A percentile compares a stretch with the other conserved stretches of the same genome.
These are phyloP conservation scores for Pristiophorus japonicus DNA, from an alignment of 2,113 vertebrate genomes.

Conservation along the genomic window DNA sequence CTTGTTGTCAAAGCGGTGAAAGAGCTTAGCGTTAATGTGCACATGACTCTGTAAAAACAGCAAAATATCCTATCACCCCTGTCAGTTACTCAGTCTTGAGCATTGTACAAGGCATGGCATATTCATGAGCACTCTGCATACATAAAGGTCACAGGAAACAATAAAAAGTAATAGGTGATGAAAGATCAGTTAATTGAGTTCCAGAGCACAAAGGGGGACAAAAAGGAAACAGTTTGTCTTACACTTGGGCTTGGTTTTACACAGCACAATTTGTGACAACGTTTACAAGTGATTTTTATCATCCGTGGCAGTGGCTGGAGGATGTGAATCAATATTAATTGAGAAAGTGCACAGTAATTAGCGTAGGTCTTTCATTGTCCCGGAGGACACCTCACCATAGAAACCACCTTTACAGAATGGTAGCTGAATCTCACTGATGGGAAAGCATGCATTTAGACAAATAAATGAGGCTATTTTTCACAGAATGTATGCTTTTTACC, in stretches of 20 bases:
- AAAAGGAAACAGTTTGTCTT: constrained; percentile 27
- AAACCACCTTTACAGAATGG: constrained; percentile 1
- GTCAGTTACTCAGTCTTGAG: not conserved
- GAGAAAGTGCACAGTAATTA: constrained; percentile 33
- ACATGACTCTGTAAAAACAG: not conserved
- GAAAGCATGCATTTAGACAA: not conserved
- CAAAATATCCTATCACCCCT: not conserved
- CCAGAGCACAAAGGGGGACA: not conserved
- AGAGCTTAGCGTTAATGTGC: constrained; percentile 9
- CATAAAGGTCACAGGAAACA: constrained; percentile 14
- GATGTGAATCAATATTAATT: constrained; percentile 33
- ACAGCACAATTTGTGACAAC: constrained; percentile 22
- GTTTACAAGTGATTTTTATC: constrained; percentile 28
- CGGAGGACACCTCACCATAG: not conserved
- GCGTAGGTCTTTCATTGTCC: constrained; percentile 7
- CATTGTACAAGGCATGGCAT: not conserved
- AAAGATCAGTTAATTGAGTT: constrained; percentile 27
- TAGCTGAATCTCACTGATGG: constrained; percentile 8
- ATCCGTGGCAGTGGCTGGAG: constrained; percentile 10
- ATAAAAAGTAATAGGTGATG: not conserved
- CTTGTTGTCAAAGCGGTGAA: constrained; percentile 7
- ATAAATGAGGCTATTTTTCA: not conserved
- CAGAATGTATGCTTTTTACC: constrained; percentile 22
- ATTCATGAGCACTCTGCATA: constrained; percentile 7
- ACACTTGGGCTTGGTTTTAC: not conserved